Base-by-base conservation (phyloP, 2,113 vertebrate species). In the Phylloscopus trochiloides region DNA sequence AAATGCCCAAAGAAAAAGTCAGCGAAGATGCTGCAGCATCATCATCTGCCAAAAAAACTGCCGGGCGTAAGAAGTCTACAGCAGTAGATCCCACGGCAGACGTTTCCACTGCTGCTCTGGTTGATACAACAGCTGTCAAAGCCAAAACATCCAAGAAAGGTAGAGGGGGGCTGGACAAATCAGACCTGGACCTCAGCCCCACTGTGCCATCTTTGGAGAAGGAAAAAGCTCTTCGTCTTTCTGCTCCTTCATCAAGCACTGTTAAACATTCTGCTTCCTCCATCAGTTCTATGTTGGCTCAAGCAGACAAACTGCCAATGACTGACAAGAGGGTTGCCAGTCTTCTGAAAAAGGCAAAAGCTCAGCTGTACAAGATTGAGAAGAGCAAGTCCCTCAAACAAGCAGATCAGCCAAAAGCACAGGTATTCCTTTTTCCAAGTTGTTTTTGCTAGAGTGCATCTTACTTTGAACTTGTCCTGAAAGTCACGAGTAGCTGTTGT, bases 281-380 rank as follows among this genome's bases (percentile, higher is more conserved):
- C 91, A 98, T 99, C 94, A 98, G 98, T 96, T 98, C 98, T 40
- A 98, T 99, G 98, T 94, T 99, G 97, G 98, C 98, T 94, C 98
- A 99, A 91, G 99, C 99, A 61, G 99, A 99, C 98, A 99, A 99
- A 90, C 98, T 99, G 96, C 98, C 99, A 28, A 98, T 98, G 97
- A 98, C 99, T 71, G 99, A 99, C 98, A 99, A 99, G 97, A 98
- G 98, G 84, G 98, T 99, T 82, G 99, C 98, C 86, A 99, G 98
- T 91, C 98, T 99, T 74, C 98, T 99, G 94, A 99, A 98, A 97
- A 99, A 99, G 97, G 99, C 99, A 67, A 99, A 99, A 97, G 99
- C 98, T 68, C 99, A 99, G 98, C 98, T 99, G 86, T 99, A 98
- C 94, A 99, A 99, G 94, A 99, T 99, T 40, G 99, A 99, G 98